These are phyloP conservation scores for Nanger granti DNA, from an alignment of 2,113 vertebrate species.

Conservation along the genomic window DNA sequence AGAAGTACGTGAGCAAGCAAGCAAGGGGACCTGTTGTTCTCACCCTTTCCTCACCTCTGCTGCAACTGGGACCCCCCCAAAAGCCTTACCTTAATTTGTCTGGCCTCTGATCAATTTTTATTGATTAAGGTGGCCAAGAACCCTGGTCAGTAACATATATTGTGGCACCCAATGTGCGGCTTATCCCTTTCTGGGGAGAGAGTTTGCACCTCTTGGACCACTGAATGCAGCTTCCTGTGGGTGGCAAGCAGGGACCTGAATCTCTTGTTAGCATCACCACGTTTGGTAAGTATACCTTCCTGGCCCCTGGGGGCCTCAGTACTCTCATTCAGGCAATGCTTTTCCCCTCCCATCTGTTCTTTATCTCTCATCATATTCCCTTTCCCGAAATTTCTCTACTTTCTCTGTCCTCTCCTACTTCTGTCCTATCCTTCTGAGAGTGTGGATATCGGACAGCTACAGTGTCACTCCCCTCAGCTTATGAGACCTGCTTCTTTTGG, in stretches of 20 bases:
- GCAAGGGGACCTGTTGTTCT: neutral
- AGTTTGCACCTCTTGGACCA: neutral
- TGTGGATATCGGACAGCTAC: neutral
- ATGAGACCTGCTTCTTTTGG: neutral
- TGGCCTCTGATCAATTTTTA: neutral
- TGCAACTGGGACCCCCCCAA: neutral
- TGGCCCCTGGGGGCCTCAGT: neutral
- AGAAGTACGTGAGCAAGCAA: neutral
- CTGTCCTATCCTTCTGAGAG: neutral
- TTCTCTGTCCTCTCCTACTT: neutral
- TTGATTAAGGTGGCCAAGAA: neutral
- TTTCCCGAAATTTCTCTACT: neutral
- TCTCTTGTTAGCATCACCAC: neutral
- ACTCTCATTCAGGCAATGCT: neutral
- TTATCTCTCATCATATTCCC: neutral
- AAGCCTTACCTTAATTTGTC: neutral
- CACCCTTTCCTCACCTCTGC: neutral
- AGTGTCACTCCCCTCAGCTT: neutral
- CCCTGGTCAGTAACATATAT: neutral
- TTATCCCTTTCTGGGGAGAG: neutral
- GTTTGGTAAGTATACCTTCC: neutral
- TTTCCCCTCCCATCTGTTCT: neutral
- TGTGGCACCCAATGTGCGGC: neutral
- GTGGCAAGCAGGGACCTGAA: neutral
- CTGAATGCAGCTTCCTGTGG: neutral